Conservation (phyloP, 1,140 invertebrate genomes). For the Aphelenchoides besseyi region DNA sequence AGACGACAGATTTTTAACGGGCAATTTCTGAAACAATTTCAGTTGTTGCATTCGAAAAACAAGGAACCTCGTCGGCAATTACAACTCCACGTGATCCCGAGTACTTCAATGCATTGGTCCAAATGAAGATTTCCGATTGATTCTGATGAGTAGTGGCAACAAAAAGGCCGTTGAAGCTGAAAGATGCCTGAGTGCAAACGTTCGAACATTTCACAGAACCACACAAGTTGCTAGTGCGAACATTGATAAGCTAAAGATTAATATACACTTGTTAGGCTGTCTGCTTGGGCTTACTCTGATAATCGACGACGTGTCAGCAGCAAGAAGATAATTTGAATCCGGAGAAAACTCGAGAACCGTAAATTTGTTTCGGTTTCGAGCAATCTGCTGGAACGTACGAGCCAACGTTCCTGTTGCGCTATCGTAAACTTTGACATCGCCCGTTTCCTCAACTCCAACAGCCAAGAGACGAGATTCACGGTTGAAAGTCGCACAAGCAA, state of each 20-base stretch:
- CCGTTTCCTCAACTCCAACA: neutral
- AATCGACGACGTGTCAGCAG: neutral
- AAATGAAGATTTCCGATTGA: conserved; percentile 17
- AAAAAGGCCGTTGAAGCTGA: conserved; percentile 6
- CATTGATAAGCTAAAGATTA: neutral
- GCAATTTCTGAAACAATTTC: conserved; percentile 4
- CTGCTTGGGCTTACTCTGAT: neutral
- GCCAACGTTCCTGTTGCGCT: neutral
- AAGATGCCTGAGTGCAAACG: neutral
- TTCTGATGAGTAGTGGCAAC: neutral
- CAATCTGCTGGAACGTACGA: neutral
- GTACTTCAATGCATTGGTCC: conserved; percentile 7
- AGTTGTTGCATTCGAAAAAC: neutral
- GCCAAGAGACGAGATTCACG: conserved; percentile 16
- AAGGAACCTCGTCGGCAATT: neutral
- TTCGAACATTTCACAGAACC: conserved; percentile 10
- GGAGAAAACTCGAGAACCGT: conserved; percentile 10
- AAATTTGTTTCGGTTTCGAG: neutral
- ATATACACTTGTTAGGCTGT: neutral
- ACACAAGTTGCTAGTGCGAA: neutral
- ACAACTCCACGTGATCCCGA: neutral
- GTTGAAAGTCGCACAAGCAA: neutral
- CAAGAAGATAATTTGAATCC: neutral
- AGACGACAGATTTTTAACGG: neutral
- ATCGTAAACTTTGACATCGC: conserved; percentile 2